Evolutionary conservation across 2,113 vertebrate genomes (phyloP).

Genomic region (Neodon shergylaensis): DNA sequence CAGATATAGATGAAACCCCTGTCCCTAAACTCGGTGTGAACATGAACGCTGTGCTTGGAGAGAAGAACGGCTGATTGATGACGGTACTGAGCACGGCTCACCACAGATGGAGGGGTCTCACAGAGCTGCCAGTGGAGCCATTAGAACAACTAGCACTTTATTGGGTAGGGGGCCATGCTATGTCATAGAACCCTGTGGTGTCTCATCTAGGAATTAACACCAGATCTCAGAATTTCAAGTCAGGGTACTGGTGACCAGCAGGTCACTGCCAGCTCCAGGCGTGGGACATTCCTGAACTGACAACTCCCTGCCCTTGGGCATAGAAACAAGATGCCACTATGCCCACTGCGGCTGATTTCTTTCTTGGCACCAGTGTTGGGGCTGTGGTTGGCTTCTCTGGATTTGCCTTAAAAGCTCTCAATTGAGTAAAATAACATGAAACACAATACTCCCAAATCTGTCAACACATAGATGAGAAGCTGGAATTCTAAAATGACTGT

Average conservation of each 20-base stretch:
- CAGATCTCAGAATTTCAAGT: background rate
- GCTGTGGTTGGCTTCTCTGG: background rate
- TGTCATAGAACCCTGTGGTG: background rate
- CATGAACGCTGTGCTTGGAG: background rate
- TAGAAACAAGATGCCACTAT: background rate
- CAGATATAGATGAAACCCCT: background rate
- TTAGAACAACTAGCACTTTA: background rate
- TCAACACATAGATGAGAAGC: slow-evolving; percentile 7
- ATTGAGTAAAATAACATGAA: slow-evolving; percentile 26
- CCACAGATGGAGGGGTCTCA: background rate
- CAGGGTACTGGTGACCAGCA: background rate
- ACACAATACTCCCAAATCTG: background rate
- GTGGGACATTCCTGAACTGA: background rate
- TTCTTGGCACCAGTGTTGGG: background rate
- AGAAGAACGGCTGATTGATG: background rate
- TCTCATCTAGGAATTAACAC: background rate
- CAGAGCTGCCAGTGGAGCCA: background rate
- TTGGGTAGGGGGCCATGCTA: background rate
- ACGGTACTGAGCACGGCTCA: background rate
- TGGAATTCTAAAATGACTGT: slow-evolving; percentile 7
- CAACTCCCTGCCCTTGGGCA: no score
- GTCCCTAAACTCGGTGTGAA: background rate
- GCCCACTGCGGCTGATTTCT: background rate
- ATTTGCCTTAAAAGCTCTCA: background rate
- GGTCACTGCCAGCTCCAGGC: no score